Conservation (phyloP, 64 coral and sea anemone species). For the Hydrozoanthus tunicans region DNA sequence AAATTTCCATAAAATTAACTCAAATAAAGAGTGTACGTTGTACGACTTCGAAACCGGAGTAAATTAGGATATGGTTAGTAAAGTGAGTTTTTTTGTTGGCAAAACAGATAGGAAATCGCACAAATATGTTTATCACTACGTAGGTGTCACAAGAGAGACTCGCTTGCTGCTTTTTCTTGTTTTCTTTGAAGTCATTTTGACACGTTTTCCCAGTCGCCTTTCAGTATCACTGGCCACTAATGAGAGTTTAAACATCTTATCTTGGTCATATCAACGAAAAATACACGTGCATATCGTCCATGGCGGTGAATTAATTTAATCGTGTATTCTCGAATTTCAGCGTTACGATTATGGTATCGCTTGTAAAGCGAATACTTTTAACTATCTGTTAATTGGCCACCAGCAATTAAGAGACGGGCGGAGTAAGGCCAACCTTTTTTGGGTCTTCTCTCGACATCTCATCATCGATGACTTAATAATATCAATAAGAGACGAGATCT, state of each 20-base stretch:
- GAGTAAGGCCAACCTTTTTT: not conserved
- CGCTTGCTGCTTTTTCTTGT: not conserved
- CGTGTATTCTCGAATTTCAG: constrained; percentile 31
- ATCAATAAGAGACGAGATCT: not conserved
- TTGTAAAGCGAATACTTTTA: constrained; percentile 31
- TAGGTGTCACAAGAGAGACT: not conserved
- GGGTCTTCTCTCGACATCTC: constrained; percentile 23
- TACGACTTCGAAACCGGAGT: constrained; percentile 3
- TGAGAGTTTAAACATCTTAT: constrained; percentile 52
- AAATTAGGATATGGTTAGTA: not conserved
- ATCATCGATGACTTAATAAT: constrained; percentile 40
- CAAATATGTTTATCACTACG: not conserved
- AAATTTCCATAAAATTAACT: constrained; percentile 55
- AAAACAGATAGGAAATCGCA: not conserved
- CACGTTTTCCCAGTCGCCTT: constrained; percentile 12
- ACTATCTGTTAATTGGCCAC: constrained; percentile 36
- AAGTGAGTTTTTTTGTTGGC: not conserved
- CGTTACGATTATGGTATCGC: constrained; percentile 24
- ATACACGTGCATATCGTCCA: constrained; percentile 53
- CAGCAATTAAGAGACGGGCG: constrained; percentile 49
- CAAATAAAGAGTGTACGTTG: constrained; percentile 28
- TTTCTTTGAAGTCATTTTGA: constrained; percentile 21
- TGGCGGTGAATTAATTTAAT: constrained; percentile 47
- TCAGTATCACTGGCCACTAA: constrained; percentile 38
- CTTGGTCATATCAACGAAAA: constrained; percentile 40